Evolutionary conservation across 2,888 invertebrate species (phyloP).

Genomic region (Mesoligia furuncula): DNA sequence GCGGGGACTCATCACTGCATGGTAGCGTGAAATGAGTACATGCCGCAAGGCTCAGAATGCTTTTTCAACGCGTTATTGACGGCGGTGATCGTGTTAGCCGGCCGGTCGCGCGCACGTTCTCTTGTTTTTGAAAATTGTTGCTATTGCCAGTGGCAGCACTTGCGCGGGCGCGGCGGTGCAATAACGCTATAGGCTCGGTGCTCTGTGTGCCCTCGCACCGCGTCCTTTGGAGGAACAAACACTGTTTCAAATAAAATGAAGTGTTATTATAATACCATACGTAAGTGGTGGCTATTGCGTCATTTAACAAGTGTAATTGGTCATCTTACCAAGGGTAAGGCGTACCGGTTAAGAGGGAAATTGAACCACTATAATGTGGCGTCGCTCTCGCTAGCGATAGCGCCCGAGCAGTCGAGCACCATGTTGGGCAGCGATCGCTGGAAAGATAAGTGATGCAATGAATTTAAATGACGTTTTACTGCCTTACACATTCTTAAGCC

Average conservation of each 20-base stretch:
- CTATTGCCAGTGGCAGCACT: neutral
- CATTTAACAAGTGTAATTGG: no score
- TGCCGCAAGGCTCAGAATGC: neutral
- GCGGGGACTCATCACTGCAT: neutral
- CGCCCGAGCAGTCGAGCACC: neutral
- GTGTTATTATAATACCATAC: no score
- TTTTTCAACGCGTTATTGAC: neutral
- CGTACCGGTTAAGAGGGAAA: neutral
- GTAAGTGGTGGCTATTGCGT: no score
- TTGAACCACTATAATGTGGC: no score
- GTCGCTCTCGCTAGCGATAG: no score
- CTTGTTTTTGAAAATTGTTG: neutral
- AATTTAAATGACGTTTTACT: constrained; percentile 17
- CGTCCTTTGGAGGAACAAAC: no score
- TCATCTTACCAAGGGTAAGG: no score
- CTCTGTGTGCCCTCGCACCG: no score
- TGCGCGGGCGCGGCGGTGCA: neutral
- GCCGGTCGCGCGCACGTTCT: neutral
- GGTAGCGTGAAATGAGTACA: neutral
- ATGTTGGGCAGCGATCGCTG: constrained; percentile 1
- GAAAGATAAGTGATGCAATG: constrained; percentile 16
- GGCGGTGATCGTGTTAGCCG: neutral
- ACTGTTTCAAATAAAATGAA: no score
- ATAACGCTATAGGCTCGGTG: no score
- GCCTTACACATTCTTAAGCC: neutral